Base-by-base conservation (phyloP, 2,888 invertebrate species). In the Nymphalis urticae region DNA sequence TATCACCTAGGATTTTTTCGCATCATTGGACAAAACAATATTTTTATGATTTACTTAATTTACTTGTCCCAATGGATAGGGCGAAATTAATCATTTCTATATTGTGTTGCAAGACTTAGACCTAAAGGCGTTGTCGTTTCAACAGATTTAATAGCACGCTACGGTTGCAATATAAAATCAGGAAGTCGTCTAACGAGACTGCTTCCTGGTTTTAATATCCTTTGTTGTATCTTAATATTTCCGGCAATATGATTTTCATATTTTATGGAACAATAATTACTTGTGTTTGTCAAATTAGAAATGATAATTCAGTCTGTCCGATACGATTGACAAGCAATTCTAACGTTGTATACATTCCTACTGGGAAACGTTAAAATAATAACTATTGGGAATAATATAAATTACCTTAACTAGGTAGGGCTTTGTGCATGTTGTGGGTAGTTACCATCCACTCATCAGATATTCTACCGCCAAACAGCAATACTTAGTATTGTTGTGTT, bases 121-220 rank as follows among this genome's bases (percentile, higher is more conserved):
- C 66, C 70, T 59, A 48, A 56, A 70, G 70, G 73, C 73, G 68
- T 72, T 70, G 68, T 69, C 68, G 48, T 68, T 62, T 62, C 47
- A 66, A 71, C 68, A 66, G 71, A 66, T 72, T 72, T 72, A 72
- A 66, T 62, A 64, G 51, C 63, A 56, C 66, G 64, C 51, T 51
- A 60, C 69, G 64, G 71, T 68, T 66, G 64, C 64, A 42, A 42
- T 42, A 42, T 42, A 42, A 42, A 42, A 42, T 42, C 42, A 42
- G 42, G 42, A 42, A 42, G 42, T 13, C 4, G 42, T 13, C 42
- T 67, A 62, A 67, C 61, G 64, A 54, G 64, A 69, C 66, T 62
- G 71, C 66, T 71, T 73, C 72, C 69, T 73, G 71, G 64, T 62
- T 63, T 72, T 48, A 68, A 42, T 62, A 65, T 59, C 54, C 62